A percentile compares a stretch with the other conserved stretches of the same genome.
Evolutionary conservation across 2,113 vertebrate genomes (phyloP).

Genomic region (Gymnobelideus leadbeateri): DNA sequence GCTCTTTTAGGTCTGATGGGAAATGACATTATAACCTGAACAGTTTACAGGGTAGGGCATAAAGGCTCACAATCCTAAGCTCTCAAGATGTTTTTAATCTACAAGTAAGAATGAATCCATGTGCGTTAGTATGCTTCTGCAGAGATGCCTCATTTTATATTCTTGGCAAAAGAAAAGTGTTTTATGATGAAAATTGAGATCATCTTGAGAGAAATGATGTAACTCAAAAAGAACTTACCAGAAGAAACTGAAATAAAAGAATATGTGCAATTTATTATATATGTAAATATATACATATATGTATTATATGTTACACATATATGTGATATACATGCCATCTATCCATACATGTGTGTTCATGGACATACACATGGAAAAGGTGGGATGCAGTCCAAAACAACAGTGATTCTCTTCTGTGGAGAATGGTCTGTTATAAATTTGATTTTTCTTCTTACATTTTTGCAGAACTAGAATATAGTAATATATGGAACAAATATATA

Average conservation of each 20-base stretch:
- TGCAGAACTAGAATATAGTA: not conserved
- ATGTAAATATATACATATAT: not conserved
- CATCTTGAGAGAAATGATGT: constrained; percentile 35
- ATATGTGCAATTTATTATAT: not conserved
- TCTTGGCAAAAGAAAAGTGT: constrained; percentile 56
- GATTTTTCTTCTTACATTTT: not conserved
- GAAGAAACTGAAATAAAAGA: constrained; percentile 9
- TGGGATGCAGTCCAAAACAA: not conserved
- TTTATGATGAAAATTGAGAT: constrained; percentile 58
- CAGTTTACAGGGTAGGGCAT: constrained; percentile 14
- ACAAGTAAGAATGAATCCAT: not conserved
- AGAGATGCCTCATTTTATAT: constrained; percentile 38
- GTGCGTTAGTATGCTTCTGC: constrained; percentile 17
- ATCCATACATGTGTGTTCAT: not conserved
- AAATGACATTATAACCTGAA: not conserved
- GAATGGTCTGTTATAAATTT: not conserved
- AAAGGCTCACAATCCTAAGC: not conserved
- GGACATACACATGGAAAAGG: not conserved
- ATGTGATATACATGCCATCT: not conserved
- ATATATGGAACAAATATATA: not conserved
- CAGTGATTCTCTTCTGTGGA: not conserved
- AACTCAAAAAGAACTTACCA: constrained; percentile 53
- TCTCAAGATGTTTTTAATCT: constrained; percentile 67
- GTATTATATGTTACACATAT: not conserved
- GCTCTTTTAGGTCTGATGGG: constrained; percentile 14